Base-by-base conservation (phyloP, 2,888 invertebrate species). In the Spodoptera littoralis region DNA sequence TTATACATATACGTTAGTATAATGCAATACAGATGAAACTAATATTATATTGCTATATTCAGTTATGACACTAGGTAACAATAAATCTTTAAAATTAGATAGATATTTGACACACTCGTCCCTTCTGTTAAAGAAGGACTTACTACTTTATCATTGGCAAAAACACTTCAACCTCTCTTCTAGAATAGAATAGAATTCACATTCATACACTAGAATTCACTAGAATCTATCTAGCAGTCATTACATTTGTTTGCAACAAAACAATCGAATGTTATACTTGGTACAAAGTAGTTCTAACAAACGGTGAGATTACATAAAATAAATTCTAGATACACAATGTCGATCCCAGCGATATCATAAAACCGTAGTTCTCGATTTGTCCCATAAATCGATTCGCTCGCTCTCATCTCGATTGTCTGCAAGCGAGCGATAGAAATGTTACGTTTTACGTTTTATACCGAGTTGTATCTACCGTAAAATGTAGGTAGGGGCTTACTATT, bases 301-400 rank as follows among this genome's bases (percentile, higher is more conserved):
- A 50, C 30, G 11, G 48, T 49, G 30, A 42, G 45, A 55, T 67
- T 43, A 66, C 45, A 66, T 70, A 43, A 66, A 66, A 56, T 66
- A 51, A 46, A 57, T 67, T 56, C 66, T 47, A 62, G 45, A 60
- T 42, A 60, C 60, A 60, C 51, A 64, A 76, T 52, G 50, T 59
- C 54, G 60, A 55, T 64, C 46, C 61, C 27, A 50, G 30, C 70
- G 41, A 68, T 72, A 71, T 73, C 66, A 65, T 65, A 67, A 64
- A 76, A 58, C 36, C 59, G 56, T 54, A 51, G 11, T 51, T 62
- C 54, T 71, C 59, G 56, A 65, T 73, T 78, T 71, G 61, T 64
- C 54, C 62, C 62, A 64, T 73, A 78, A 73, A 80, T 79, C 77
- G 71, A 78, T 76, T 66, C 53, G 43, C 43, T 54, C 63, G 43